Percentiles rank a stretch among this genome's conserved stretches.
phyloP scores from a whole-genome alignment of 2,797 vertebrate species.

The Betta splendens region DNA sequence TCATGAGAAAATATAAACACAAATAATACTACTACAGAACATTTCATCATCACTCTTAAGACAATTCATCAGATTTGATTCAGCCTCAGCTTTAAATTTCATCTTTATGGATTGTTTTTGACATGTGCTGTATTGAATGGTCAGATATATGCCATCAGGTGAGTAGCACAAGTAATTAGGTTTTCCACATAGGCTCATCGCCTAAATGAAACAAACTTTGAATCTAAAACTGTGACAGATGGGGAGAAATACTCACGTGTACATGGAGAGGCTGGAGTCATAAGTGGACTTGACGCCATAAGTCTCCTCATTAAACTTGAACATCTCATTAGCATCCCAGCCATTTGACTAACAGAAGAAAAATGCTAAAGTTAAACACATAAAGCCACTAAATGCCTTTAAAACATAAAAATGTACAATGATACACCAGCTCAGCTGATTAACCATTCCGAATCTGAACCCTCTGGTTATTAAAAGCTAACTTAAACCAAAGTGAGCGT shows the following conservation, averaged over 20 bases:
- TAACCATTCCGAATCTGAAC: too few relatives aligned
- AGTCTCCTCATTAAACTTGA: conserved; percentile 88
- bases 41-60: background rate
- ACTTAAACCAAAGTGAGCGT: background rate
- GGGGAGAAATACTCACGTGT: conserved; percentile 80
- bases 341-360: conserved; percentile 82
- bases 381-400: background rate
- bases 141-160: too few relatives aligned
- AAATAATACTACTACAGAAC: background rate
- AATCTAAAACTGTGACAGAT: too few relatives aligned
- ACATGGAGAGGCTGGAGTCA: conserved; percentile 88
- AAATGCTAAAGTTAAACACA: background rate
- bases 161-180: too few relatives aligned
- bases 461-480: too few relatives aligned
- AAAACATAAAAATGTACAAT: background rate
- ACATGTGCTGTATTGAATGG: too few relatives aligned
- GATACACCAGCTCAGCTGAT: background rate
- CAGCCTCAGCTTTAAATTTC: too few relatives aligned
- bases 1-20: background rate
- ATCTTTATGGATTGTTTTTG: too few relatives aligned
- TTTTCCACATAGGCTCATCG: too few relatives aligned
- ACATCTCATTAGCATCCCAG: conserved; percentile 92
- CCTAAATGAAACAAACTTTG: too few relatives aligned
- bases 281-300: conserved; percentile 90
- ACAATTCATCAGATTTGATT: too few relatives aligned